These are phyloP conservation scores for Odobenus rosmarus DNA, from an alignment of 2,113 vertebrate genomes.

Conservation along the genomic window DNA sequence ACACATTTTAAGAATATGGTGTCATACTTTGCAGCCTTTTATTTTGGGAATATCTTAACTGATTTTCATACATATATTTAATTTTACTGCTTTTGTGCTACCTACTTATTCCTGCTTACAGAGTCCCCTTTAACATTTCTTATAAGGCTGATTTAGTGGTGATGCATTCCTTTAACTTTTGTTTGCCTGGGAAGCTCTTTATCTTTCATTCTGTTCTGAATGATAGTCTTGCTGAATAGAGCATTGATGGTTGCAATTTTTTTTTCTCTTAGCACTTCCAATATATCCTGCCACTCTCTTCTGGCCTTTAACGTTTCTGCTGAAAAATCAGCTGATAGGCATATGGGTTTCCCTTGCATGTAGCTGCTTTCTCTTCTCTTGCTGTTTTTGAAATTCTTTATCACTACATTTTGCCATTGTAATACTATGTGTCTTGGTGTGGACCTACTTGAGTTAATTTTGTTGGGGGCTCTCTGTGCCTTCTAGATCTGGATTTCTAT, in stretches of 20 bases:
- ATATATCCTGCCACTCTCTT: neutral
- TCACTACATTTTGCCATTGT: neutral
- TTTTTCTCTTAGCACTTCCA: neutral
- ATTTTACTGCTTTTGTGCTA: neutral
- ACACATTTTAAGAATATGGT: neutral
- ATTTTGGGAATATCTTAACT: neutral
- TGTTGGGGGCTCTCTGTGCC: neutral
- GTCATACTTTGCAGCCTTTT: neutral
- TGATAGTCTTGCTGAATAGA: neutral
- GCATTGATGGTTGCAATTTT: neutral
- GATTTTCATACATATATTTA: neutral
- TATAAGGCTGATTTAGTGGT: neutral
- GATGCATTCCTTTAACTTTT: neutral
- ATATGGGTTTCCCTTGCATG: neutral
- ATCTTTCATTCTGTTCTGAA: neutral
- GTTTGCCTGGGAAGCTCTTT: neutral
- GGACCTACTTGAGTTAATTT: neutral
- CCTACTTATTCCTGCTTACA: neutral
- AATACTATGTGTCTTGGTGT: neutral
- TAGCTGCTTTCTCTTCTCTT: neutral
- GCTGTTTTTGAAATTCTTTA: neutral
- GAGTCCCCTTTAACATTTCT: neutral
- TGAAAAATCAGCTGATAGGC: neutral
- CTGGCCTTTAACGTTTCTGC: neutral
- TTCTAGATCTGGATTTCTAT: neutral